Evolutionary conservation across 1,140 invertebrate genomes (phyloP), one percentile per base, ranked within the genome.

Genomic region (Plodia interpunctella): DNA sequence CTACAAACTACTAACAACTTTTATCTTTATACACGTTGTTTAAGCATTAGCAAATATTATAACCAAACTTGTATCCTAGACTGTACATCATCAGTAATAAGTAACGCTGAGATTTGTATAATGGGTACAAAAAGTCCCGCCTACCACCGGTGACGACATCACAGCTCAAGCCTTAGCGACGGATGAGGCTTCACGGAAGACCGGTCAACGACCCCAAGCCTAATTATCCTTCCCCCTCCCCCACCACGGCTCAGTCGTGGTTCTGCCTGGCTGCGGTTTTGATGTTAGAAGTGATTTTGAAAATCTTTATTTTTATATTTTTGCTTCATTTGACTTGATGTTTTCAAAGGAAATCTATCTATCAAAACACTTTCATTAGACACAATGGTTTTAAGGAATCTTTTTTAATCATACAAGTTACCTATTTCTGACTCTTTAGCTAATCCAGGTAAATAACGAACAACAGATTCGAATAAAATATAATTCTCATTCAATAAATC

Each of bases 201-300:
- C 55, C 66, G 68, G 66, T 76, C 71, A 75, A 71, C 63, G 69
- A 63, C 61, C 70, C 57, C 58, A 63, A 70, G 68, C 68, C 66
- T 80, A 80, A 84, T 82, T 80, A 78, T 70, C 75, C 63, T 61
- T 38, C 62, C 68, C 69, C 62, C 70, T 21, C 67, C 57, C 57
- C 64, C 21, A 35, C 53, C 38, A 59, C 65, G 10, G 50, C 19
- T 11, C n/a, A 25, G 21, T n/a, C 51, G 21, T 53, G 51, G 15
- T 53, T 53, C 19, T 53, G 51, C 51, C 17, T 25, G 19, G 51
- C 19, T 53, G 51, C 51, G 51, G 51, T 53, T 53, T 25, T 25
- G 51, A 44, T 53, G 9, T 53, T 53, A 53, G 51, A 53, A 53
- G 13, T 25, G n/a, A 21, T 25, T 53, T 53, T 25, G 0, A 25